These are phyloP conservation scores for Thecophora atra DNA, from an alignment of 2,888 invertebrate genomes.

Conservation along the genomic window DNA sequence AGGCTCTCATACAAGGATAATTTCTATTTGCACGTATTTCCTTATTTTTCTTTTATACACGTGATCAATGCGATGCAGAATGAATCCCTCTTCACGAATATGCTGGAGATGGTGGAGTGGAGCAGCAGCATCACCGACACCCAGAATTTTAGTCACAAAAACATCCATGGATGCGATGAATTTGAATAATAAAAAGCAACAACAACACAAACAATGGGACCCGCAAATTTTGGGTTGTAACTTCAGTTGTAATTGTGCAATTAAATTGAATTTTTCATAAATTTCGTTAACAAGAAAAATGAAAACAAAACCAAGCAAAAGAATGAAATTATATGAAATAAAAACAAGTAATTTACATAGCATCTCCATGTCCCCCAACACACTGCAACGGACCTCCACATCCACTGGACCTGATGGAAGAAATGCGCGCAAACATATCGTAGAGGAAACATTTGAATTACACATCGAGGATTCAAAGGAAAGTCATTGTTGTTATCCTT, in stretches of 20 bases:
- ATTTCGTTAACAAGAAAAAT: conserved; percentile 45
- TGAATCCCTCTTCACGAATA: too few species aligned
- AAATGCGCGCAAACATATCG: conserved; percentile 42
- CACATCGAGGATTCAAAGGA: conserved; percentile 63
- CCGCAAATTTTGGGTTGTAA: conserved; percentile 8
- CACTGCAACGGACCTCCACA: conserved; percentile 3
- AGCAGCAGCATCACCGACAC: background rate
- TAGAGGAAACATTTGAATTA: conserved; percentile 55
- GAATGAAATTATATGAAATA: background rate
- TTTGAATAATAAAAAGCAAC: background rate
- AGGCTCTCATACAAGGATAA: conserved; percentile 62
- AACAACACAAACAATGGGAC: background rate
- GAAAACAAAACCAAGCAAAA: background rate
- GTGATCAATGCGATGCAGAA: conserved; percentile 22
- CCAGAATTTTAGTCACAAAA: background rate
- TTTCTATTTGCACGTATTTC: conserved; percentile 63
- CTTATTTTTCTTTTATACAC: conserved; percentile 52
- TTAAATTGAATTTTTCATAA: conserved; percentile 66
- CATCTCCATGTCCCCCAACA: background rate
- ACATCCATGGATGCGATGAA: background rate
- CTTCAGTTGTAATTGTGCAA: conserved; percentile 61
- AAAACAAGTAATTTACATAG: conserved; percentile 37
- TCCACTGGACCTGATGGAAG: conserved; percentile 28
- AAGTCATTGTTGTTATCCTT: conserved; percentile 60
- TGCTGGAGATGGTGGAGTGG: background rate